These are phyloP conservation scores for Dyspetes luteomarginatus DNA, from an alignment of 2,888 invertebrate genomes.

Conservation along the genomic window DNA sequence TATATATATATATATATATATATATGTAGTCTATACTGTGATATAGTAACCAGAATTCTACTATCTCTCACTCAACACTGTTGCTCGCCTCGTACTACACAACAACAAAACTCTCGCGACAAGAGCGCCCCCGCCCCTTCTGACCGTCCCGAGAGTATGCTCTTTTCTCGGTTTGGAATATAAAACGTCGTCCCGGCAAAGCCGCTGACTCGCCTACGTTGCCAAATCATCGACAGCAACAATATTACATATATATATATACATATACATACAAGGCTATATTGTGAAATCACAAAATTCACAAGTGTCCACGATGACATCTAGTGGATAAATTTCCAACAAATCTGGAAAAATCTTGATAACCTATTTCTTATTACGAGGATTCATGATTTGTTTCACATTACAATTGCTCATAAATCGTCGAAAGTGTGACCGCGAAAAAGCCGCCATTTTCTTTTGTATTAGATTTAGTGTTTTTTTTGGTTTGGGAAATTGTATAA, in stretches of 20 bases:
- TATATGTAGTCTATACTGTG: conserved; percentile 43
- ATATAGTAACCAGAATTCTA: conserved; percentile 59
- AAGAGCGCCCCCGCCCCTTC: background rate
- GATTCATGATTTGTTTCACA: background rate
- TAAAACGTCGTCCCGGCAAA: conserved; percentile 13
- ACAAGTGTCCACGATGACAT: background rate
- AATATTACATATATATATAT: background rate
- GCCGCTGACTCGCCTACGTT: conserved; percentile 25
- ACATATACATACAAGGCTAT: background rate
- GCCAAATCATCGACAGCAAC: conserved; percentile 50
- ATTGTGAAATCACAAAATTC: background rate
- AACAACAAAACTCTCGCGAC: background rate
- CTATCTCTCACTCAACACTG: conserved; percentile 47
- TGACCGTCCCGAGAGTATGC: background rate
- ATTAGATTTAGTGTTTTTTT: too few species aligned
- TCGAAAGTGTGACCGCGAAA: too few species aligned
- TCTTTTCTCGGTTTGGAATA: background rate
- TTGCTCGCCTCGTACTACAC: conserved; percentile 4
- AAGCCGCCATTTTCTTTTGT: too few species aligned
- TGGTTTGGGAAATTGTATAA: too few species aligned
- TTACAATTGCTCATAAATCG: too few species aligned
- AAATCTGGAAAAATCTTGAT: background rate
- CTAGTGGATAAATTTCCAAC: background rate
- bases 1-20: background rate
- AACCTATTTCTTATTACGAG: background rate